These are phyloP conservation scores for Apeira syringaria DNA, from an alignment of 2,888 invertebrate genomes.

Conservation along the genomic window DNA sequence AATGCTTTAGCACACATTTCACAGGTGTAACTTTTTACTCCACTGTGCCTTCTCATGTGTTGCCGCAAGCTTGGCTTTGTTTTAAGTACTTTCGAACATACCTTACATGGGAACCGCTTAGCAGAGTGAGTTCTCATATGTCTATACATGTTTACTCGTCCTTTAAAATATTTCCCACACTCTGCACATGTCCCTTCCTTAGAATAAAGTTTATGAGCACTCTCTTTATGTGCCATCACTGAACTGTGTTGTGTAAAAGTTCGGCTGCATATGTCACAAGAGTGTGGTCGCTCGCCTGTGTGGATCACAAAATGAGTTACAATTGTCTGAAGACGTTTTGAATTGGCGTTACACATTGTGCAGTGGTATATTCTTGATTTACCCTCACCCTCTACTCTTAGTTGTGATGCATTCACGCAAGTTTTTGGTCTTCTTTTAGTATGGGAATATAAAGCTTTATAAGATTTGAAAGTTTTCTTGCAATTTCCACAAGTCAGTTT, in stretches of 20 bases:
- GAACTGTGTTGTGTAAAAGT: slow-evolving; percentile 56
- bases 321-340: slow-evolving; percentile 52
- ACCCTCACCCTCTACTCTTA: slow-evolving; percentile 28
- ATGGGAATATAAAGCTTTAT: slow-evolving; percentile 33
- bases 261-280: slow-evolving; percentile 54
- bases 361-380: slow-evolving; percentile 27
- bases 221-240: slow-evolving; percentile 54
- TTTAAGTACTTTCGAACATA: slow-evolving; percentile 51
- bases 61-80: slow-evolving; percentile 34
- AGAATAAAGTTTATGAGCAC: slow-evolving; percentile 46
- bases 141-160: slow-evolving; percentile 49
- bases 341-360: slow-evolving; percentile 54
- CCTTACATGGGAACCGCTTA: slow-evolving; percentile 39
- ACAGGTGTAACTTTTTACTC: slow-evolving; percentile 55
- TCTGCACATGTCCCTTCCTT: slow-evolving; percentile 56
- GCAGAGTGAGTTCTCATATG: slow-evolving; percentile 51
- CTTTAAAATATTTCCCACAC: slow-evolving; percentile 60
- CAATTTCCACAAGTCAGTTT: slow-evolving; percentile 41
- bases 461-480: slow-evolving; percentile 37
- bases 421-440: slow-evolving; percentile 18
- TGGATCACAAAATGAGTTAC: slow-evolving; percentile 52
- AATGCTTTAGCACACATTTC: slow-evolving; percentile 63
- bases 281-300: slow-evolving; percentile 54
- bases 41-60: slow-evolving; percentile 61
- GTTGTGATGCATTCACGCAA: slow-evolving; percentile 18